Percentiles rank a stretch among this genome's conserved stretches.
Conservation (phyloP, 2,888 invertebrate genomes). For the Trypoxylon attenuatum region DNA sequence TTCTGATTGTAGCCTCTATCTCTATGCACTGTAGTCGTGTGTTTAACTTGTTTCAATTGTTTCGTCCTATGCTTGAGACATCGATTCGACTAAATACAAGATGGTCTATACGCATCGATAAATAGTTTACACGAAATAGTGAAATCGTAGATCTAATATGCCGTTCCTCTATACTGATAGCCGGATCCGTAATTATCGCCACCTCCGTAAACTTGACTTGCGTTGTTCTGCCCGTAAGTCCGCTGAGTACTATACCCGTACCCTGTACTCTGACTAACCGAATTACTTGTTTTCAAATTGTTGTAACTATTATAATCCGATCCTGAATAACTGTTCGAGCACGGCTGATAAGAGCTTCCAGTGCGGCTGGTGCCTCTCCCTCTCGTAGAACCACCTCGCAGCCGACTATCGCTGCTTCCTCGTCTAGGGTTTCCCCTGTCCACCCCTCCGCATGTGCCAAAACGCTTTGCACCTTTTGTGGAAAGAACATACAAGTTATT, state of each 20-base stretch:
- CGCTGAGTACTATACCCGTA: slow-evolving; percentile 64
- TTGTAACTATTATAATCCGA: slow-evolving; percentile 60
- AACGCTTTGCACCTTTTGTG: slow-evolving; percentile 57
- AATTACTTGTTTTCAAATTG: slow-evolving; percentile 49
- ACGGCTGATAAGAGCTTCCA: slow-evolving; percentile 58
- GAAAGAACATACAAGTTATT: slow-evolving; percentile 1
- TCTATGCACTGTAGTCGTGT: slow-evolving; percentile 4
- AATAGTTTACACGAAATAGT: slow-evolving; percentile 12
- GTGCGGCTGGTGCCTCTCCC: slow-evolving; percentile 39
- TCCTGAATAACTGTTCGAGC: slow-evolving; percentile 54
- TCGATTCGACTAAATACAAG: slow-evolving; percentile 34
- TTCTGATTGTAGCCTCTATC: too few relatives aligned
- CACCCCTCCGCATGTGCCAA: slow-evolving; percentile 50
- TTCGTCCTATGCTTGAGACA: slow-evolving; percentile 19
- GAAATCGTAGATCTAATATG: slow-evolving; percentile 50
- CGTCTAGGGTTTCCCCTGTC: slow-evolving; percentile 51
- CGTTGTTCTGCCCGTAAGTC: slow-evolving; percentile 52
- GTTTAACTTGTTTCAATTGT: slow-evolving; percentile 11
- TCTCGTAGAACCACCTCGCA: slow-evolving; percentile 50
- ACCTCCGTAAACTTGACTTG: slow-evolving; percentile 57
- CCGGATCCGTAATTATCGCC: slow-evolving; percentile 57
- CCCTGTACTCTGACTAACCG: slow-evolving; percentile 48
- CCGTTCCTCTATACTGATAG: slow-evolving; percentile 62
- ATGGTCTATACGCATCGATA: slow-evolving; percentile 6
- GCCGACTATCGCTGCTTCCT: slow-evolving; percentile 47